Evolutionary conservation across 2,113 vertebrate genomes (phyloP).

Genomic region (Narcine bancroftii): DNA sequence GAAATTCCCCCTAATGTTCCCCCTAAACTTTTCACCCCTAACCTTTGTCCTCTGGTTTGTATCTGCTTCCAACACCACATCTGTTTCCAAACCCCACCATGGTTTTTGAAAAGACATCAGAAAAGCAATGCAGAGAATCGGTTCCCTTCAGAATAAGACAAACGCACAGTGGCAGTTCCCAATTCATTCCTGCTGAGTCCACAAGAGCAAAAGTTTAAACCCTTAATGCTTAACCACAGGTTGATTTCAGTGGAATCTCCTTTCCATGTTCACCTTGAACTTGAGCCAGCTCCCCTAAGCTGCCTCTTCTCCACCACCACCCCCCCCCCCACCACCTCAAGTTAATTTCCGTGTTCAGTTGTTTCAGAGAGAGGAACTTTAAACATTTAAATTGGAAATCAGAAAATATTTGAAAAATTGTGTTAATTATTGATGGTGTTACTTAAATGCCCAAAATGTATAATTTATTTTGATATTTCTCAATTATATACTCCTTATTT

Average conservation of each 20-base stretch:
- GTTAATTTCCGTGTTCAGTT: too few species aligned
- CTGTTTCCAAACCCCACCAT: not conserved
- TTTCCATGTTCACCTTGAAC: not conserved
- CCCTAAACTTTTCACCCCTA: too few species aligned
- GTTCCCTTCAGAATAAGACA: not conserved
- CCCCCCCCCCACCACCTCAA: too few species aligned
- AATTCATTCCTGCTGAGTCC: not conserved
- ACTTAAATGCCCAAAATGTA: too few species aligned
- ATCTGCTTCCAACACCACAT: not conserved
- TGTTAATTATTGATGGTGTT: not conserved
- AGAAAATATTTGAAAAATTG: not conserved
- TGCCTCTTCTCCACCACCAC: too few species aligned
- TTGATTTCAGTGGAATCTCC: not conserved
- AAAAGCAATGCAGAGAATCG: not conserved
- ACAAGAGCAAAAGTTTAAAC: not conserved
- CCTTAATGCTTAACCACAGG: not conserved
- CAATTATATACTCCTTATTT: too few species aligned
- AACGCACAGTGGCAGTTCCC: not conserved
- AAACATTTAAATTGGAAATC: not conserved
- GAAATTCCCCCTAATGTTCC: too few species aligned
- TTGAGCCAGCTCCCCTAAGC: not conserved
- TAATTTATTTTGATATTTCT: too few species aligned
- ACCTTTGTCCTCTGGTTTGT: too few species aligned
- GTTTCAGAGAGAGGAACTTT: not conserved
- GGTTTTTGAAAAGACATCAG: not conserved